A percentile compares a stretch with the other conserved stretches of the same genome.
Evolutionary conservation across 2,888 invertebrate species (phyloP).

Genomic region (Euclidia mi): DNA sequence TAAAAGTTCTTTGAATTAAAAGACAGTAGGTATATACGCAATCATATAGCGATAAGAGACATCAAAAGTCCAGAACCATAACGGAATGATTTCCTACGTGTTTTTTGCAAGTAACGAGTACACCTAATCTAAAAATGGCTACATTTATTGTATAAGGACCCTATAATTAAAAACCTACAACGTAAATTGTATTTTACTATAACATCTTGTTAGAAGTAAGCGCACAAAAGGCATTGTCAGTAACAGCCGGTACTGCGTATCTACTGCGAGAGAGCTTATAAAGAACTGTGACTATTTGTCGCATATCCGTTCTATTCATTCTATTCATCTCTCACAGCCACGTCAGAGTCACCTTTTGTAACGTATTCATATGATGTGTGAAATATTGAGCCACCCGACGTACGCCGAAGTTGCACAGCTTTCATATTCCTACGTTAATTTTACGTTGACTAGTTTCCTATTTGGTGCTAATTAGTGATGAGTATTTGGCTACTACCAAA

Average conservation of each 20-base stretch:
- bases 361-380: constrained; percentile 56
- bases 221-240: constrained; percentile 5
- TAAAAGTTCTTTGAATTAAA: too few relatives aligned
- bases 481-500: constrained; percentile 49
- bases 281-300: constrained; percentile 47
- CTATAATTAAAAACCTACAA: too few relatives aligned
- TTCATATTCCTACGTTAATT: constrained; percentile 51
- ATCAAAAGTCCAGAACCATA: too few relatives aligned
- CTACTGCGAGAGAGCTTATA: constrained; percentile 28
- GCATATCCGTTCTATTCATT: constrained; percentile 47
- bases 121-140: too few relatives aligned
- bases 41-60: too few relatives aligned
- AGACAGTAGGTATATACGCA: too few relatives aligned
- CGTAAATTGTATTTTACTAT: neutral
- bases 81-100: too few relatives aligned
- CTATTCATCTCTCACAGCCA: constrained; percentile 55
- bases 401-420: constrained; percentile 44
- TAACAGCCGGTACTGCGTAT: constrained; percentile 4
- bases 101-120: too few relatives aligned
- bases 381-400: constrained; percentile 53
- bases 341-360: constrained; percentile 53
- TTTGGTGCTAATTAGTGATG: constrained; percentile 59
- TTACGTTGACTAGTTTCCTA: constrained; percentile 52
- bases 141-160: too few relatives aligned
- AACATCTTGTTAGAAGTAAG: neutral